phyloP scores from a whole-genome alignment of 2,797 vertebrate genomes.

The Coendou prehensilis region DNA sequence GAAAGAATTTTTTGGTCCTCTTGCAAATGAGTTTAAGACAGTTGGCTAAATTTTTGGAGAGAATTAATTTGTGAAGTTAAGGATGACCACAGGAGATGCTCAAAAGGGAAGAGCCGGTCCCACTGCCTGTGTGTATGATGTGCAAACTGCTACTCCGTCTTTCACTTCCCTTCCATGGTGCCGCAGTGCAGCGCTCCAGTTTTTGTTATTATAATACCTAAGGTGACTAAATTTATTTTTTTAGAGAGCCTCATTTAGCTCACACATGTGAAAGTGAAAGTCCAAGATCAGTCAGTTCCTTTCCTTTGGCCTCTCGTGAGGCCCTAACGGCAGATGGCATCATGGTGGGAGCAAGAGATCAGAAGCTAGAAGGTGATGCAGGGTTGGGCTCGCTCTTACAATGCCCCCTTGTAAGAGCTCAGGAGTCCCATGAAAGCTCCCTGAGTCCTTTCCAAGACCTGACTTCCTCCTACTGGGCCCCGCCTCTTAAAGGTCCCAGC shows the following conservation, averaged over 20 bases:
- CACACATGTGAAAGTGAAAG: background rate
- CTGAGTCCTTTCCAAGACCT: background rate
- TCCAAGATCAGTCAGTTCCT: background rate
- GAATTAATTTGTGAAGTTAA: background rate
- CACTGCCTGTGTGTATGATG: background rate
- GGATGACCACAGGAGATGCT: background rate
- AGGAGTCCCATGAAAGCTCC: background rate
- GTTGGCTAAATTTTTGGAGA: background rate
- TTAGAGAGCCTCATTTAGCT: background rate
- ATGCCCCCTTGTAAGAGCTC: background rate
- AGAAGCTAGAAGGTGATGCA: background rate
- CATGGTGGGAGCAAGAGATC: background rate
- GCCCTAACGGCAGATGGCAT: background rate
- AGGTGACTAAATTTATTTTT: background rate
- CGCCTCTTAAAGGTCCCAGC: background rate
- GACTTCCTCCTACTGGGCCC: too few species aligned
- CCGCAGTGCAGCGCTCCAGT: background rate
- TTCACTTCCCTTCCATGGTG: background rate
- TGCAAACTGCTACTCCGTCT: fast-evolving
- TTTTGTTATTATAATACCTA: background rate
- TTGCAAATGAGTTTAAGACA: slow-evolving; percentile 15
- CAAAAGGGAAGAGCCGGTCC: background rate
- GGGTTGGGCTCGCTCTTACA: background rate
- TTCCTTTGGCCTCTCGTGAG: background rate
- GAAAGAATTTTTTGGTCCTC: background rate